A percentile compares a stretch with the other conserved stretches of the same genome.
phyloP scores from a whole-genome alignment of 2,888 invertebrate genomes.

The Polymixis flavicincta region DNA sequence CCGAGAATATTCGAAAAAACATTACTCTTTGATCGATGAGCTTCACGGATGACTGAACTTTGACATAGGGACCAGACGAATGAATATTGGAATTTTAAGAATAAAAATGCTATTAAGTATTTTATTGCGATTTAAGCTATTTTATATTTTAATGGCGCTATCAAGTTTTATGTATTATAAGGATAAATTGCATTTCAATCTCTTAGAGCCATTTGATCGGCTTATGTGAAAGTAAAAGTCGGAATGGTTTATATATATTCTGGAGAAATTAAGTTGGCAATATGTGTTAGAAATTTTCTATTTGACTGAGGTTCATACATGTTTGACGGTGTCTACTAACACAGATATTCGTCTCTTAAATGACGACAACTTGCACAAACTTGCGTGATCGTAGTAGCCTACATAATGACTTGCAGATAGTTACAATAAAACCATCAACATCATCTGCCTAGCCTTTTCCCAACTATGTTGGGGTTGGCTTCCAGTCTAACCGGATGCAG shows the following conservation, averaged over 20 bases:
- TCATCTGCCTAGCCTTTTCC: neutral
- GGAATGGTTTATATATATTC: neutral
- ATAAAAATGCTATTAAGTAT: conserved; percentile 39
- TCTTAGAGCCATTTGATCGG: neutral
- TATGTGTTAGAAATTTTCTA: neutral
- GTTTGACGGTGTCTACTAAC: too few relatives aligned
- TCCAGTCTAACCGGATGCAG: neutral
- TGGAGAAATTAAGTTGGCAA: neutral
- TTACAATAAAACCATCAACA: neutral
- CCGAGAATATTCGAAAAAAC: conserved; percentile 32
- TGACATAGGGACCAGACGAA: conserved; percentile 39
- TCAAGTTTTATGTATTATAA: conserved; percentile 29
- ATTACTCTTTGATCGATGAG: conserved; percentile 50
- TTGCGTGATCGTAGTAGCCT: neutral
- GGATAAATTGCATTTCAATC: conserved; percentile 28
- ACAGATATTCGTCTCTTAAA: neutral
- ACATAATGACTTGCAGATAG: neutral
- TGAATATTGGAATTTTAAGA: conserved; percentile 38
- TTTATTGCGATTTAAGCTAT: conserved; percentile 34
- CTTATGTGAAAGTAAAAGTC: neutral
- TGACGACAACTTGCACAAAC: neutral
- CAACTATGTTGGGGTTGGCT: neutral
- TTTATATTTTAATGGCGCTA: conserved; percentile 30
- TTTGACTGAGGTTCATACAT: neutral
- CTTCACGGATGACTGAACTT: conserved; percentile 25